Base-by-base conservation (phyloP, 2,888 invertebrate species). In the Drosophila borborema region DNA sequence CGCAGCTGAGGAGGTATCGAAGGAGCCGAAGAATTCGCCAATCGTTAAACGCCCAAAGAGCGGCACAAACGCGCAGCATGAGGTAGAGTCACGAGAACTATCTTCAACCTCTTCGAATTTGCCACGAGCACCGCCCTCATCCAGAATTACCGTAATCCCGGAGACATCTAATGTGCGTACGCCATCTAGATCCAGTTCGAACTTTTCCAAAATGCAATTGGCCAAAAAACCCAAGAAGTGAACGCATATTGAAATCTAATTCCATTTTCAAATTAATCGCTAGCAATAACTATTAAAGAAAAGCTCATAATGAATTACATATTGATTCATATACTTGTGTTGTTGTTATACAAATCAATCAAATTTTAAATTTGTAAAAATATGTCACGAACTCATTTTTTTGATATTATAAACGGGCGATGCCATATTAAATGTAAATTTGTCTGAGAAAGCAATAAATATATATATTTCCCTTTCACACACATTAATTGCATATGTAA, bases 91-190 rank as follows among this genome's bases (percentile, higher is more conserved):
- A 1, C 10, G 14, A 10, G 34, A 16, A 23, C n/a, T 14, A 2
- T 12, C 45, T 1, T 20, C 46, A 0, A 10, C 55, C 0, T 40
- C 67, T 3, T 34, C 64, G 0, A 51, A 45, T 1, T 7, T 74
- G 31, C 64, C 73, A 16, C 67, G 56, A 12, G 59, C 66, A 0
- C 74, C 89, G 12, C 71, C 72, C 31, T 46, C 84, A 10, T 77
- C 66, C 1, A 62, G 65, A 9, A 54, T 41, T 2, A 73, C 72
- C 0, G 61, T 75, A 18, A 10, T 28, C 0, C 49, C 76, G 2
- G 18, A n/a, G 10, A 51, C 34, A 4, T 10, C 38, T 3, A 41
- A 4, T 41, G 4, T 31, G 14, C 23, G 28, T 28, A 34, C 46
- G 1, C 23, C 62, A 0, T 8, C 36, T 7, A 43, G 43, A 5